Conservation (phyloP, 2,797 vertebrate genomes). For the Uromys caudimaculatus region DNA sequence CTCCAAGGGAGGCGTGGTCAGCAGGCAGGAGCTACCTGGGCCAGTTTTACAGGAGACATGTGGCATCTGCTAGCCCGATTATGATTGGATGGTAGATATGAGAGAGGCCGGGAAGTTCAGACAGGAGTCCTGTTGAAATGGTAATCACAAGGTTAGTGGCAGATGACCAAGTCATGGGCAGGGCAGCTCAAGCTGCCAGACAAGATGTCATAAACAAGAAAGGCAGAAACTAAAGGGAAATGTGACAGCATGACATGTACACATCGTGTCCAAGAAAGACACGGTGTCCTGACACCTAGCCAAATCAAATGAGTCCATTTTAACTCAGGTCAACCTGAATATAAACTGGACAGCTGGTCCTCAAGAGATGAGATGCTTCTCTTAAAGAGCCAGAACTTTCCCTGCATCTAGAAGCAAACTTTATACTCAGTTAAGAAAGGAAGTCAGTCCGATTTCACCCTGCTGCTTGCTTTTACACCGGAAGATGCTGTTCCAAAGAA, state of each 20-base stretch:
- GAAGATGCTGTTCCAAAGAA: neutral
- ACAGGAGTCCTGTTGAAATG: constrained; percentile 12
- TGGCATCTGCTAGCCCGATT: neutral
- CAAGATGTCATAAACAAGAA: constrained; percentile 47
- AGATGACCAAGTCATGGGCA: constrained; percentile 43
- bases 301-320: neutral
- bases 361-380: neutral
- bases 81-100: neutral
- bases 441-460: neutral
- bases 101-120: neutral
- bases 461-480: neutral
- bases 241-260: neutral
- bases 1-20: neutral
- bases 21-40: neutral
- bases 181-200: constrained; percentile 31
- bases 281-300: neutral
- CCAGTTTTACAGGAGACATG: neutral
- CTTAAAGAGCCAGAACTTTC: neutral
- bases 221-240: neutral
- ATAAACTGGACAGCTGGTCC: neutral
- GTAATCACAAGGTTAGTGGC: constrained; percentile 36
- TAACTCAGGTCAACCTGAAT: neutral
- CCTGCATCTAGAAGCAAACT: neutral
- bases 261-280: neutral
- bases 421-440: neutral